Evolutionary conservation across 1,140 invertebrate genomes (phyloP).

Genomic region (Rhagoletis pomonella): DNA sequence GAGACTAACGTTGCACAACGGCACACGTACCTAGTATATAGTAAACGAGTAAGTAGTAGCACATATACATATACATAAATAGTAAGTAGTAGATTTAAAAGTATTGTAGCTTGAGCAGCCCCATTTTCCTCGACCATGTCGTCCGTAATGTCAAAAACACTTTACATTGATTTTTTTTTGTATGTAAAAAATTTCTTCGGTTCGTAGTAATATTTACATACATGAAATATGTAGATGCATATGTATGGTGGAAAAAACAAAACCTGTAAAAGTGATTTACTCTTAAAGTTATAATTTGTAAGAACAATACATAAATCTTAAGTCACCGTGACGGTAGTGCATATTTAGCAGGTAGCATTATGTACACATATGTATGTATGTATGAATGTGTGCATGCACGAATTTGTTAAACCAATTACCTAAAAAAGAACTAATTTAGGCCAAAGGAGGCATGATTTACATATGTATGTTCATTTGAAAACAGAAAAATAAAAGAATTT

Average conservation of each 20-base stretch:
- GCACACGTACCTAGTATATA: background rate
- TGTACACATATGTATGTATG: too few relatives aligned
- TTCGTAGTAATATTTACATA: background rate
- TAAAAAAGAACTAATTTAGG: too few relatives aligned
- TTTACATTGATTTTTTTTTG: slow-evolving; percentile 6
- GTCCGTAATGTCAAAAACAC: slow-evolving; percentile 17
- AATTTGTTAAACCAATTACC: too few relatives aligned
- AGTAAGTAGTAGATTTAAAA: background rate
- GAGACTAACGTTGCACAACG: background rate
- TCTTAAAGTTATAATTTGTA: too few relatives aligned
- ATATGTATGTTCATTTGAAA: too few relatives aligned
- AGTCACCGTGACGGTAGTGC: too few relatives aligned
- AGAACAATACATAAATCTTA: too few relatives aligned
- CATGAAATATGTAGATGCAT: background rate
- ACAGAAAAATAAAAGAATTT: too few relatives aligned
- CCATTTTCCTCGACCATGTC: background rate
- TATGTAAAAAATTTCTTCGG: background rate
- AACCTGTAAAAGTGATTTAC: background rate
- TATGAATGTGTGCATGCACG: too few relatives aligned
- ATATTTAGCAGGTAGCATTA: too few relatives aligned
- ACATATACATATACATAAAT: too few relatives aligned
- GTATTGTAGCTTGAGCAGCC: background rate
- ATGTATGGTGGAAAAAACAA: background rate
- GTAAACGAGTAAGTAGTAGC: background rate
- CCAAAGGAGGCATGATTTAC: too few relatives aligned